Conservation (phyloP, 2,113 vertebrate species). For the Neopipo cinnamomea region DNA sequence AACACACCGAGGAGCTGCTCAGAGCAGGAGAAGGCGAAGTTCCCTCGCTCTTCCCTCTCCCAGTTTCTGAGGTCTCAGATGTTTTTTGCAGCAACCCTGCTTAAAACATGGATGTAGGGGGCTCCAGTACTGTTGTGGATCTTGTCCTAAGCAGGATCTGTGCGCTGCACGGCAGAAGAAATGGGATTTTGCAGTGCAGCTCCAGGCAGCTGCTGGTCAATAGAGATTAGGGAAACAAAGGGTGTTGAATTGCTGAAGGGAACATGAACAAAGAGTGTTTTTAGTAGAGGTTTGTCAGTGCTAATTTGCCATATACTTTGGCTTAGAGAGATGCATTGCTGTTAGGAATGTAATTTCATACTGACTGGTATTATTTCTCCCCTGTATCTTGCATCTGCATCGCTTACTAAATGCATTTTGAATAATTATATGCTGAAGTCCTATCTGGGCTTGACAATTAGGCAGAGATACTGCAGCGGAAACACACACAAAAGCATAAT, state of each 20-base stretch:
- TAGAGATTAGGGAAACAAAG: neutral
- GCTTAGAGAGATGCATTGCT: neutral
- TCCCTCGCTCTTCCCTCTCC: neutral
- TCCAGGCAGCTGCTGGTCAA: neutral
- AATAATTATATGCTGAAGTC: neutral
- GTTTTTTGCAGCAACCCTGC: neutral
- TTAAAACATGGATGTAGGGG: rapidly evolving
- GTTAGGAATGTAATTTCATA: neutral
- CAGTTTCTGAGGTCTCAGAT: neutral
- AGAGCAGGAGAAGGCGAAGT: neutral
- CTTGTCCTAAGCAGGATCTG: neutral
- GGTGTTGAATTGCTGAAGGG: neutral
- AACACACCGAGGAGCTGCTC: no score
- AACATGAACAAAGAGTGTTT: neutral
- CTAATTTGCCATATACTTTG: neutral
- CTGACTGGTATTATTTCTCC: neutral
- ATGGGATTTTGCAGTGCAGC: neutral
- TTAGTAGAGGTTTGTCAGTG: neutral
- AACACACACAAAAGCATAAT: neutral
- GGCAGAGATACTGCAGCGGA: neutral
- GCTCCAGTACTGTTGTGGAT: rapidly evolving
- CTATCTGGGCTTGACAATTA: neutral
- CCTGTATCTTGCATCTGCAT: neutral
- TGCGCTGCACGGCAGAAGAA: neutral
- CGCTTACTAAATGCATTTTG: slow-evolving; percentile 14